Evolutionary conservation across 2,797 vertebrate species (phyloP).

Genomic region (Ibycter americanus): DNA sequence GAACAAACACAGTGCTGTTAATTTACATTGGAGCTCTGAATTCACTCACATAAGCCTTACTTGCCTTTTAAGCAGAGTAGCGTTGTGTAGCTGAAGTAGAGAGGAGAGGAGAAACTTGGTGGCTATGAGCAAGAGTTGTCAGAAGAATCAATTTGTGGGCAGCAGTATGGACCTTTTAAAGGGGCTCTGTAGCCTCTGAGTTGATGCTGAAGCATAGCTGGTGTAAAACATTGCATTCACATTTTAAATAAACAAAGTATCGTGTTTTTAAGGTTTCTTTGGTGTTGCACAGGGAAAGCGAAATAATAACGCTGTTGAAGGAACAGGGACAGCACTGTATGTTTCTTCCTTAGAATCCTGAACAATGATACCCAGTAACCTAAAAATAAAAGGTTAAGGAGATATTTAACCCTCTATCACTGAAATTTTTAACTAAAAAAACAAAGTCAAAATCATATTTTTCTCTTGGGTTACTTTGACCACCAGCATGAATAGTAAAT

Average conservation of each 20-base stretch:
- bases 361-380: not conserved
- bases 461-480: not conserved
- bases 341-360: not conserved
- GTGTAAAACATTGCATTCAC: not conserved
- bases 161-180: not conserved
- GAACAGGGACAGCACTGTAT: not conserved
- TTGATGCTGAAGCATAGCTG: not conserved
- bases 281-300: not conserved
- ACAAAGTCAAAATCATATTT: not conserved
- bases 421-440: not conserved
- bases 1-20: not conserved
- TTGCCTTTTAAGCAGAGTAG: not conserved
- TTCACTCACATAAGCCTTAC: not conserved
- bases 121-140: not conserved
- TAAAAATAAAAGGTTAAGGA: not conserved
- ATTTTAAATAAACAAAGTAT: not conserved
- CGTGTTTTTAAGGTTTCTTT: not conserved
- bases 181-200: not conserved
- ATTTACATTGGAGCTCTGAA: not conserved
- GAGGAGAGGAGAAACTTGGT: not conserved
- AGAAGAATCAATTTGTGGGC: not conserved
- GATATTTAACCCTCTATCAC: not conserved
- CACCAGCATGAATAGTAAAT: not conserved
- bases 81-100: no score
- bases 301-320: not conserved